Percentiles rank a stretch among this genome's conserved stretches.
phyloP scores from a whole-genome alignment of 2,888 invertebrate genomes.

The Ophion ventricosus region DNA sequence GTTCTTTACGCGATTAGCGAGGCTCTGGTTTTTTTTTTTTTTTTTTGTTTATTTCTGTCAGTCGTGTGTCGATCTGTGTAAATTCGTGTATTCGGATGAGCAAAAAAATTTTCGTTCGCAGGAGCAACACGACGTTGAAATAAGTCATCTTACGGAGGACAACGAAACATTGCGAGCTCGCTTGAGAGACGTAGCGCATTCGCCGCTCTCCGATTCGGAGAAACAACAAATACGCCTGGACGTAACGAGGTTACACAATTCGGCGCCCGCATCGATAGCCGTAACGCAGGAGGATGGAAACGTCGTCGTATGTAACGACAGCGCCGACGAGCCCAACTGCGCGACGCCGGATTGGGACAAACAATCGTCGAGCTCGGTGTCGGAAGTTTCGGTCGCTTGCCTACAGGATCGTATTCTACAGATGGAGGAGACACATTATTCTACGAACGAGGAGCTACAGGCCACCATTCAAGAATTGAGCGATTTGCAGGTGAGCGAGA shows the following conservation, averaged over 20 bases:
- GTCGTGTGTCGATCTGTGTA: too few species aligned
- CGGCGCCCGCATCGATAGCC: constrained; percentile 92
- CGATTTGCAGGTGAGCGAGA: constrained; percentile 89
- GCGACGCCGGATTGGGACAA: constrained; percentile 96
- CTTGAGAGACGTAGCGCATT: constrained; percentile 91
- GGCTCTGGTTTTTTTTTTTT: background rate
- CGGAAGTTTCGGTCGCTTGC: constrained; percentile 96
- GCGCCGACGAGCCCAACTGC: constrained; percentile 85
- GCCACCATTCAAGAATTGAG: constrained; percentile 96
- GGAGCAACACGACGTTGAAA: constrained; percentile 86
- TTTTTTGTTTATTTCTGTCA: too few species aligned
- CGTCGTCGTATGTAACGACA: constrained; percentile 65
- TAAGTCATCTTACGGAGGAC: constrained; percentile 90
- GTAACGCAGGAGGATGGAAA: constrained; percentile 76
- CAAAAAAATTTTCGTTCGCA: constrained; percentile 74
- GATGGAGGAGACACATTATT: constrained; percentile 95
- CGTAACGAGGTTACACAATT: constrained; percentile 89
- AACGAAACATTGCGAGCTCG: constrained; percentile 90
- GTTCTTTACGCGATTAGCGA: background rate
- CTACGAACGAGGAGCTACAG: constrained; percentile 96
- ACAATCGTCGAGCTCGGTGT: constrained; percentile 93
- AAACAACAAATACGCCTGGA: constrained; percentile 92
- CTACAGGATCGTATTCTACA: constrained; percentile 96
- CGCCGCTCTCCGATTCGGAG: constrained; percentile 92
- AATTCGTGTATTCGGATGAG: background rate